Evolutionary conservation across 2,888 invertebrate species (phyloP).

Genomic region (Mythimna vitellina): DNA sequence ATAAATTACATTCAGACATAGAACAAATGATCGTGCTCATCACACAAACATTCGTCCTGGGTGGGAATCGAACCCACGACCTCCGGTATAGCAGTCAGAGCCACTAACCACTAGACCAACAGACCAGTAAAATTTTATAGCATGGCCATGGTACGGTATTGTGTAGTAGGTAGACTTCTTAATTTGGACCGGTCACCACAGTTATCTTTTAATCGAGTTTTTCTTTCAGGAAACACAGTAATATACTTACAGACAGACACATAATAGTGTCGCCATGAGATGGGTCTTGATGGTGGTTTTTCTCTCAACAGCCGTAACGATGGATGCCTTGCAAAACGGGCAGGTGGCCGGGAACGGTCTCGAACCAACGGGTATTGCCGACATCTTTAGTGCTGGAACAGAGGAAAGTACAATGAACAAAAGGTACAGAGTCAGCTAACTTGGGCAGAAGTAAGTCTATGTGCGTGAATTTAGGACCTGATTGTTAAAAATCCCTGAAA

Average conservation of each 20-base stretch:
- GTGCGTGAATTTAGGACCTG: too few relatives aligned
- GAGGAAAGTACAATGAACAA: not conserved
- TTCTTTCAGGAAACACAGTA: not conserved
- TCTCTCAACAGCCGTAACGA: conserved; percentile 77
- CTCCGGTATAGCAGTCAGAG: too few relatives aligned
- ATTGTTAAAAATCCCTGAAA: too few relatives aligned
- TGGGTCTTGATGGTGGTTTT: conserved; percentile 88
- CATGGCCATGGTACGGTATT: too few relatives aligned
- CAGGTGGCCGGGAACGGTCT: conserved; percentile 31
- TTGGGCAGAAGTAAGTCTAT: not conserved
- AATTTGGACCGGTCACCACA: too few relatives aligned
- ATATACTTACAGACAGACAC: conserved; percentile 69
- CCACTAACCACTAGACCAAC: too few relatives aligned
- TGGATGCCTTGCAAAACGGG: conserved; percentile 20
- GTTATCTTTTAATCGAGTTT: not conserved
- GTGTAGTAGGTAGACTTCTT: too few relatives aligned
- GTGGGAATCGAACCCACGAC: too few relatives aligned
- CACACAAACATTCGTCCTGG: too few relatives aligned
- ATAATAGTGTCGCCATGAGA: conserved; percentile 86
- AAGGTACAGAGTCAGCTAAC: not conserved
- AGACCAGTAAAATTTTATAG: too few relatives aligned
- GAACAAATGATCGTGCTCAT: too few relatives aligned
- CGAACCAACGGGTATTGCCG: conserved; percentile 40
- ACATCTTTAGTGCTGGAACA: conserved; percentile 37
- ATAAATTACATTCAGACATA: too few relatives aligned